Percentiles rank a stretch among this genome's conserved stretches.
Conservation (phyloP, 2,797 vertebrate genomes). For the Crocodylus rhombifer region DNA sequence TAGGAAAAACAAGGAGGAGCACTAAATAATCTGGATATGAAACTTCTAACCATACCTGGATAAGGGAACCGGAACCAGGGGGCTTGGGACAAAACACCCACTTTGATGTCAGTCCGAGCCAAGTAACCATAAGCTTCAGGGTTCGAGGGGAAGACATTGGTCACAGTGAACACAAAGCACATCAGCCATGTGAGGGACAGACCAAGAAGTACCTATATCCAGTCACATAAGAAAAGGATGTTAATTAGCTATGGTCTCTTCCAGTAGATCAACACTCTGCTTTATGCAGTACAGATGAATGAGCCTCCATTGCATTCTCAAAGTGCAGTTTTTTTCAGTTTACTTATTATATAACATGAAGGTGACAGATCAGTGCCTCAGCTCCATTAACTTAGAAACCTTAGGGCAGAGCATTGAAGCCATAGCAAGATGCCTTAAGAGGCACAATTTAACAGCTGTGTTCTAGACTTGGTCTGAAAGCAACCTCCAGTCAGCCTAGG, state of each 20-base stretch:
- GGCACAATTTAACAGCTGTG: no score
- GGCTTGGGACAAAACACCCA: slow-evolving; percentile 85
- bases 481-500: no score
- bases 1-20: not conserved
- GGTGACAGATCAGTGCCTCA: not conserved
- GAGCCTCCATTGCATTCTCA: not conserved
- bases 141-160: slow-evolving; percentile 84
- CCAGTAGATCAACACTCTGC: rapidly evolving
- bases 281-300: not conserved
- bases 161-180: slow-evolving; percentile 89
- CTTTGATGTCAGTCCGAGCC: slow-evolving; percentile 92
- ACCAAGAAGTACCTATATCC: slow-evolving; percentile 90
- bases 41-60: slow-evolving; percentile 84
- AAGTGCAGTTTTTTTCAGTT: no score
- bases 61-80: slow-evolving; percentile 96
- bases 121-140: slow-evolving; percentile 86
- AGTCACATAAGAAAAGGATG: not conserved
- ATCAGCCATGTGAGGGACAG: slow-evolving; percentile 93
- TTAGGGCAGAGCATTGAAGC: no score
- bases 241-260: not conserved
- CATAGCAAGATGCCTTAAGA: no score
- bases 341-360: not conserved
- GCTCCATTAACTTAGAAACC: not conserved
- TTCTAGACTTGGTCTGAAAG: no score
- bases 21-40: not conserved